A percentile compares a stretch with the other conserved stretches of the same genome.
phyloP scores from a whole-genome alignment of 1,140 invertebrate genomes.

The Protaetia brevitarsis region DNA sequence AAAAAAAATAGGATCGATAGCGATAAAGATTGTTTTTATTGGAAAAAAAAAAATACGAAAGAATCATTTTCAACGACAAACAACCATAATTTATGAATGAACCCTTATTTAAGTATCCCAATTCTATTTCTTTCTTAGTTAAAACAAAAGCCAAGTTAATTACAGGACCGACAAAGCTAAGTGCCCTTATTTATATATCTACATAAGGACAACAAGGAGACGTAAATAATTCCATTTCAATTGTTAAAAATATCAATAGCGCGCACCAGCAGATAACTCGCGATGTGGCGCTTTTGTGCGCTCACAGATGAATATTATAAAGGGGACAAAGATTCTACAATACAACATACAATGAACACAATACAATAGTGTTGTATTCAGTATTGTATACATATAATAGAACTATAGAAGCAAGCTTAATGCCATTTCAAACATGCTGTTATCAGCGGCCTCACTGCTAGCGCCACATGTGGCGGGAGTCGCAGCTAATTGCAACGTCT shows the following conservation, averaged over 20 bases:
- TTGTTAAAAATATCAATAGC: conserved; percentile 47
- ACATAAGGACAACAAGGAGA: conserved; percentile 26
- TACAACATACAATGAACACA: conserved; percentile 49
- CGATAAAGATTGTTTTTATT: too few species aligned
- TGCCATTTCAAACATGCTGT: conserved; percentile 49
- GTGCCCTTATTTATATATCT: conserved; percentile 24
- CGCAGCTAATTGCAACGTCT: conserved; percentile 38
- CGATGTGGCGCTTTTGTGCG: conserved; percentile 48
- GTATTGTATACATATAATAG: conserved; percentile 50
- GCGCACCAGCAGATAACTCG: conserved; percentile 45
- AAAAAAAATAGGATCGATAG: too few species aligned
- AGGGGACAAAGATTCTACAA: conserved; percentile 50
- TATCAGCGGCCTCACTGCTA: conserved; percentile 41
- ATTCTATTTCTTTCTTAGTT: neutral
- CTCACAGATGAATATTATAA: conserved; percentile 49
- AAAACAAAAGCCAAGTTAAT: conserved; percentile 11
- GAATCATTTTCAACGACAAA: too few species aligned
- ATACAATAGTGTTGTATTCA: conserved; percentile 49
- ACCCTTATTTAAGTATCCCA: too few species aligned
- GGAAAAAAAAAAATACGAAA: too few species aligned
- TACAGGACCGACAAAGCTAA: conserved; percentile 27
- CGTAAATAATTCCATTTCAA: conserved; percentile 41
- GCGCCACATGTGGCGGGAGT: conserved; percentile 36
- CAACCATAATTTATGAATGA: too few species aligned
- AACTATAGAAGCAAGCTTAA: conserved; percentile 51